Conservation (phyloP, 1,140 invertebrate genomes). For the Cyclina sinensis region DNA sequence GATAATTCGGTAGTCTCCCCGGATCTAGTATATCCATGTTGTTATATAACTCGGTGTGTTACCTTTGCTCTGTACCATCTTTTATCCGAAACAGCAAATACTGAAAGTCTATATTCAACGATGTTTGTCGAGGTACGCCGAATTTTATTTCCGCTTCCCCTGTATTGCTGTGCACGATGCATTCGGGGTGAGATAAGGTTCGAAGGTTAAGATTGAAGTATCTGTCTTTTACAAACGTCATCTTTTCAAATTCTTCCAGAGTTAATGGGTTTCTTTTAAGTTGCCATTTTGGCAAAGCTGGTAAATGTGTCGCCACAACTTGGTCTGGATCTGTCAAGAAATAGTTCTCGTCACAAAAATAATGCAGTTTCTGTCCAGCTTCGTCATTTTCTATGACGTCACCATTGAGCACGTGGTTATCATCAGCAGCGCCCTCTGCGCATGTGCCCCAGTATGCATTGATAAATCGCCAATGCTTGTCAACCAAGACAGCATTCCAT, state of each 20-base stretch:
- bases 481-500: slow-evolving; percentile 81
- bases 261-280: slow-evolving; percentile 70
- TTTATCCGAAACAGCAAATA: slow-evolving; percentile 76
- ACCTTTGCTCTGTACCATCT: slow-evolving; percentile 50
- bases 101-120: slow-evolving; percentile 76
- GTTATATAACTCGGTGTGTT: background rate
- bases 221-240: slow-evolving; percentile 80
- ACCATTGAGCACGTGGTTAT: slow-evolving; percentile 60
- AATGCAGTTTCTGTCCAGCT: slow-evolving; percentile 69
- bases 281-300: slow-evolving; percentile 83
- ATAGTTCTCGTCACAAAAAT: slow-evolving; percentile 85
- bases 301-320: slow-evolving; percentile 88
- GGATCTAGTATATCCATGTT: no score
- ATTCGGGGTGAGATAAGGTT: slow-evolving; percentile 71
- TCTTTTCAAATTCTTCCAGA: slow-evolving; percentile 76
- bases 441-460: slow-evolving; percentile 83
- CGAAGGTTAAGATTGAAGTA: slow-evolving; percentile 79
- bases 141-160: slow-evolving; percentile 76
- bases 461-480: slow-evolving; percentile 79
- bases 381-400: slow-evolving; percentile 67
- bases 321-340: slow-evolving; percentile 88
- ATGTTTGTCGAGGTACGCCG: slow-evolving; percentile 68
- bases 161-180: slow-evolving; percentile 68
- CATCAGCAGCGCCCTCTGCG: slow-evolving; percentile 72
- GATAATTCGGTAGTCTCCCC: no score